These are phyloP conservation scores for Pycnomerus fuliginosus DNA, from an alignment of 2,888 invertebrate genomes.

Conservation along the genomic window DNA sequence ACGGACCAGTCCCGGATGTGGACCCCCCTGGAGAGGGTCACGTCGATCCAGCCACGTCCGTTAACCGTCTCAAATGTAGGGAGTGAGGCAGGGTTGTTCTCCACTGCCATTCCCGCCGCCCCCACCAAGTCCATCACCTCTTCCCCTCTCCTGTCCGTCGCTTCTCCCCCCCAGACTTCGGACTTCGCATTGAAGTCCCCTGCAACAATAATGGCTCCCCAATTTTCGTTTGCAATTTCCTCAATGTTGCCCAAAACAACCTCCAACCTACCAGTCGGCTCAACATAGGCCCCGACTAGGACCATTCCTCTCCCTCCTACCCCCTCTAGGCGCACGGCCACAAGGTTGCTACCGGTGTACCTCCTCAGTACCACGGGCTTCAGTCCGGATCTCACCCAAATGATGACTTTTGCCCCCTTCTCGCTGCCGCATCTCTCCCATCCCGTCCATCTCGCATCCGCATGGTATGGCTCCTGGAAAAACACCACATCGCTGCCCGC, in stretches of 20 bases:
- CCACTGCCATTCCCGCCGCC: conserved; percentile 4
- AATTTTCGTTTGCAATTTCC: background rate
- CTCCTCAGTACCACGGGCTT: conserved; percentile 1
- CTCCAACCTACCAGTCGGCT: background rate
- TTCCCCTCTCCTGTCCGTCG: conserved; percentile 21
- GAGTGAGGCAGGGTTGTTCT: conserved; percentile 8
- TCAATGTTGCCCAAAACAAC: conserved; percentile 1
- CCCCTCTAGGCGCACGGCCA: background rate
- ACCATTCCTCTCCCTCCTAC: background rate
- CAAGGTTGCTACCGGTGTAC: background rate
- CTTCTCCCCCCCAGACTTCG: conserved; percentile 19
- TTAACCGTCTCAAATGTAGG: conserved; percentile 21
- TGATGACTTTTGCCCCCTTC: conserved; percentile 2
- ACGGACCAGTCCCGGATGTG: conserved; percentile 14
- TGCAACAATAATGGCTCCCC: conserved; percentile 8
- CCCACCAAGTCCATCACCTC: conserved; percentile 14
- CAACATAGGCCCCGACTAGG: conserved; percentile 4
- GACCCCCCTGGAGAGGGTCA: conserved; percentile 11
- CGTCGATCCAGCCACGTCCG: conserved; percentile 25
- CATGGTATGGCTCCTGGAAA: conserved; percentile 8
- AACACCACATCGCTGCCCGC: conserved; percentile 5
- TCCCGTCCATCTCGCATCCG: conserved; percentile 3
- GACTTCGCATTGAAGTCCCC: conserved; percentile 27
- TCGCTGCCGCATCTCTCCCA: conserved; percentile 1
- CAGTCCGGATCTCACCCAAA: conserved; percentile 2